A percentile compares a stretch with the other conserved stretches of the same genome.
phyloP scores from a whole-genome alignment of 2,888 invertebrate genomes.

The Hoplodrina ambigua region DNA sequence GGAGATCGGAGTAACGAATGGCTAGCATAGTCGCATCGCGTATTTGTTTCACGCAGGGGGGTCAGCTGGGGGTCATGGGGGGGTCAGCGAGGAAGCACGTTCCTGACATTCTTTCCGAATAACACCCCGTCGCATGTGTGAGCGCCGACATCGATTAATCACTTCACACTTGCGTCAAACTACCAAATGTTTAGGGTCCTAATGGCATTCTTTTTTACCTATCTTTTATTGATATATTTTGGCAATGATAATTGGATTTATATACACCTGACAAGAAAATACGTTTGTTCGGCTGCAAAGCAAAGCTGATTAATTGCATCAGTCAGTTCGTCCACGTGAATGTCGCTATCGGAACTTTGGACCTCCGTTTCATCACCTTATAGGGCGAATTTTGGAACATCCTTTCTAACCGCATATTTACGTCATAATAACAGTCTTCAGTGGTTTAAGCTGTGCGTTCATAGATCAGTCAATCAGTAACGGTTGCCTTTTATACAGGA shows the following conservation, averaged over 20 bases:
- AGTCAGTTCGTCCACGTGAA: too few species aligned
- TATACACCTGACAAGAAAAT: neutral
- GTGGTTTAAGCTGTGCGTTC: too few species aligned
- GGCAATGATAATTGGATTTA: neutral
- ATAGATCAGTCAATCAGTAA: too few species aligned
- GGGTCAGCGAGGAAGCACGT: constrained; percentile 87
- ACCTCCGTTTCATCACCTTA: too few species aligned
- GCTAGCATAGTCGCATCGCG: constrained; percentile 78
- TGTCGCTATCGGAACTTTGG: too few species aligned
- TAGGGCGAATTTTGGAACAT: too few species aligned
- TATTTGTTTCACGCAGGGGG: constrained; percentile 85
- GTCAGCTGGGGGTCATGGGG: constrained; percentile 86
- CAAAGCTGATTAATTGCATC: neutral
- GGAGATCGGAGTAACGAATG: constrained; percentile 84
- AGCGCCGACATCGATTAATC: constrained; percentile 82
- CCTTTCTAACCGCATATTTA: too few species aligned
- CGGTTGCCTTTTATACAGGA: too few species aligned
- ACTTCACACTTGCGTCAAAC: constrained; percentile 81
- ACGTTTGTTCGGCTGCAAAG: neutral
- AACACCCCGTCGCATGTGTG: constrained; percentile 85
- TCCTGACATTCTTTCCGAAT: constrained; percentile 87
- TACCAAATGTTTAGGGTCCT: constrained; percentile 70
- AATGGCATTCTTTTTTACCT: constrained; percentile 69
- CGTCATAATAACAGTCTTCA: too few species aligned
- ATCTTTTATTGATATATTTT: constrained; percentile 21